Evolutionary conservation across 1,140 invertebrate species (phyloP).

Genomic region (Drosophila setifemur): DNA sequence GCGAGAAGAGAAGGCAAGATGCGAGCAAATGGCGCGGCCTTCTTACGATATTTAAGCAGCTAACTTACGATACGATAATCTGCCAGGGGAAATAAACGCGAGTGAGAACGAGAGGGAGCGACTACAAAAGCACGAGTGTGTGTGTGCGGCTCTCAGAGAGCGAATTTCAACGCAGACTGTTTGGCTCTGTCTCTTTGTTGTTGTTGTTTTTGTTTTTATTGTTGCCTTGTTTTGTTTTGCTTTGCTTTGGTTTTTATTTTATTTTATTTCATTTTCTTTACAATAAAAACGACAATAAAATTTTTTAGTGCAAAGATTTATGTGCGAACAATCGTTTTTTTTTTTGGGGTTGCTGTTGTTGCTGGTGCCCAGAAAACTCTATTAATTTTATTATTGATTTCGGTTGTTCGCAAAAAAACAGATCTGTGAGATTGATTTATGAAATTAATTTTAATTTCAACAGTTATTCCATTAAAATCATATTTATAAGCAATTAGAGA

Average conservation of each 20-base stretch:
- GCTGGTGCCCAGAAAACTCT: conserved; percentile 35
- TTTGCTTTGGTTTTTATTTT: conserved; percentile 6
- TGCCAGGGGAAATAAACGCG: conserved; percentile 51
- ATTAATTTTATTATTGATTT: conserved; percentile 51
- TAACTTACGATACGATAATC: conserved; percentile 68
- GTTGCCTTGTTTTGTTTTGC: conserved; percentile 11
- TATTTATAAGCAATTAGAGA: too few species aligned
- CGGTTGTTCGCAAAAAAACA: not conserved
- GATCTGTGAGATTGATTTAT: not conserved
- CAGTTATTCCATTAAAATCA: too few species aligned
- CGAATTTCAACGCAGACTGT: conserved; percentile 51
- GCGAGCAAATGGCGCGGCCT: conserved; percentile 69
- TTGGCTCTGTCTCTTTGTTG: conserved; percentile 58
- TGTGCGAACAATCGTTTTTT: conserved; percentile 75
- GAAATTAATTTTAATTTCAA: too few species aligned
- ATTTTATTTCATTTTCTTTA: conserved; percentile 50
- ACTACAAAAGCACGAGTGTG: too few species aligned
- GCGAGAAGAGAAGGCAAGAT: conserved; percentile 17
- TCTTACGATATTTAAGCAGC: conserved; percentile 76
- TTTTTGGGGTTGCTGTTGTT: conserved; percentile 11
- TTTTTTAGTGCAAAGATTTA: conserved; percentile 80
- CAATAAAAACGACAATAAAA: conserved; percentile 81
- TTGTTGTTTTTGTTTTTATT: conserved; percentile 29
- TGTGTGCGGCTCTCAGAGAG: conserved; percentile 11
- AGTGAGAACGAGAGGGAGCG: conserved; percentile 4